Percentiles rank a stretch among this genome's conserved stretches.
These are phyloP conservation scores for Characodon lateralis DNA, from an alignment of 2,797 vertebrate genomes.

Conservation along the genomic window DNA sequence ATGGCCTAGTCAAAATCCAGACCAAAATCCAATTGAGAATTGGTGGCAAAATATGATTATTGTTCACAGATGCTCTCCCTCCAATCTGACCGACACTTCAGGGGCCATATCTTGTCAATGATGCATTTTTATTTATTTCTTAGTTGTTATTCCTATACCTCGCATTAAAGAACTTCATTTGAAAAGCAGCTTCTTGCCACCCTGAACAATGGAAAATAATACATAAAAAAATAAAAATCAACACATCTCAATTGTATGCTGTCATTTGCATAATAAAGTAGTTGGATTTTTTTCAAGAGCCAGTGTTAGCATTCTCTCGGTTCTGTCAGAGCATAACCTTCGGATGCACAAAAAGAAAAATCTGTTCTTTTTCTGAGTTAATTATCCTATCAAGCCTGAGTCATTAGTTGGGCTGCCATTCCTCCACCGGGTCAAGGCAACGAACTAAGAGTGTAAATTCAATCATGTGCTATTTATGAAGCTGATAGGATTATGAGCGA, in stretches of 20 bases:
- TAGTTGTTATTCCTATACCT: slow-evolving; percentile 47
- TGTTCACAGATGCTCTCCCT: background rate
- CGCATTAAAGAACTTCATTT: slow-evolving; percentile 45
- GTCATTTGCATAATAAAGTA: slow-evolving; percentile 16
- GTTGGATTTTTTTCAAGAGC: slow-evolving; percentile 21
- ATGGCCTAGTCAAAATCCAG: background rate
- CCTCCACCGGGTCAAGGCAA: slow-evolving; percentile 59
- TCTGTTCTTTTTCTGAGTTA: slow-evolving; percentile 48
- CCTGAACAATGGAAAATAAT: slow-evolving; percentile 49
- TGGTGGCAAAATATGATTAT: background rate
- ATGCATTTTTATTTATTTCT: slow-evolving; percentile 41
- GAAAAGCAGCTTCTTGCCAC: slow-evolving; percentile 34
- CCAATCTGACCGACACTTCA: slow-evolving; percentile 22
- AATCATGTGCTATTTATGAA: slow-evolving; percentile 67
- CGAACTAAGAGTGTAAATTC: slow-evolving; percentile 60
- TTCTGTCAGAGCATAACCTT: slow-evolving; percentile 40
- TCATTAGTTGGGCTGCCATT: slow-evolving; percentile 64
- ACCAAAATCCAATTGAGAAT: background rate
- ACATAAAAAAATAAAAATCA: slow-evolving; percentile 35
- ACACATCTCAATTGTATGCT: slow-evolving; percentile 4
- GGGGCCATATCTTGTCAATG: slow-evolving; percentile 38
- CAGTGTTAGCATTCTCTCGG: slow-evolving; percentile 18
- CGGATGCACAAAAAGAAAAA: slow-evolving; percentile 31
- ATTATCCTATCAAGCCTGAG: slow-evolving; percentile 57
- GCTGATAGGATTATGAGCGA: slow-evolving; percentile 51